Base-by-base conservation (phyloP, 2,797 vertebrate species). In the Iguana delicatissima region DNA sequence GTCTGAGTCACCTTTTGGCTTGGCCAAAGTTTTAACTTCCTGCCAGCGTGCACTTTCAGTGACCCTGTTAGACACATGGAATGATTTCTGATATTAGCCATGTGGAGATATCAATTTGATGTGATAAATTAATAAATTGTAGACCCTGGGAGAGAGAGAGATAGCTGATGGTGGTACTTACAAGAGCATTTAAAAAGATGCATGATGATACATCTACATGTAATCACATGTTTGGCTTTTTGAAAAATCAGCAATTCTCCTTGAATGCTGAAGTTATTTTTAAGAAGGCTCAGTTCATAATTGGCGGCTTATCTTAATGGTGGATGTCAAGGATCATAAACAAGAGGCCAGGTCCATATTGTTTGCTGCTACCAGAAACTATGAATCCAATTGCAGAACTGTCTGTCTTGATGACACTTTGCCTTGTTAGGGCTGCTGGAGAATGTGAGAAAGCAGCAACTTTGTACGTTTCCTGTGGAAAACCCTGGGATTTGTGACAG, bases 391-490 rank as follows among this genome's bases (percentile, higher is more conserved):
- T 0, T 52, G 35, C 84, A 16, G 20, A 89, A 0, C 20, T 89
- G 29, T 88, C 29, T 91, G 4, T 82, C 42, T 9, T 84, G 79
- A 88, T 67, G 64, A 91, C 32, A 22, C 69, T 20, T 82, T 84
- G 26, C 69, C 83, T 84, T 87, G 42, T 9, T 87, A 6, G 14
- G 35, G 91, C 52, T 18, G 52, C 74, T 24, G 50, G 85, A 82
- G 90, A 93, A 89, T 46, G 1, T 29, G 42, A 86, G 24, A 42
- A 76, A 80, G 46, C 82, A 85, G 87, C 52, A 29, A 80, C 52
- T 89, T 55, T 57, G 90, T 85, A 46, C 32, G 24, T 26, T 85
- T 91, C 69, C 86, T 84, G 26, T 42, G 50, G 64, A 85, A 67
- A 84, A 52, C 88, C 0, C 24, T 50, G 64, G 6, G 14, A 62